These are phyloP conservation scores for Stenodema calcarata DNA, from an alignment of 2,888 invertebrate genomes.

Conservation along the genomic window DNA sequence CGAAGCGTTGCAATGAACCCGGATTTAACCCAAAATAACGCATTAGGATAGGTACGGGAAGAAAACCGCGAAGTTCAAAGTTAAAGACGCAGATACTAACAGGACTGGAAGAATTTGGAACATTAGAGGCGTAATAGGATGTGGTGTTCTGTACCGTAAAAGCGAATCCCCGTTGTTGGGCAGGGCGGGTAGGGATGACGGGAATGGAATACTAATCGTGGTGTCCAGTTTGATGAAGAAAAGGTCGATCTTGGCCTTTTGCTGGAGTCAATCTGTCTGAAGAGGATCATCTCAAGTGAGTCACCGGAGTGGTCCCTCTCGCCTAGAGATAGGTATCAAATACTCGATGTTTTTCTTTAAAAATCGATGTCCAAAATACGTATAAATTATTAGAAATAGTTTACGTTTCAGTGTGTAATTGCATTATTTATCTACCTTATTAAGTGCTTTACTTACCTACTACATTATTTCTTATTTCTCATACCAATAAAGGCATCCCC, in stretches of 20 bases:
- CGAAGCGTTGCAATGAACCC: background rate
- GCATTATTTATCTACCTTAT: too few species aligned
- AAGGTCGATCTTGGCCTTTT: background rate
- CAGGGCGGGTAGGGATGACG: background rate
- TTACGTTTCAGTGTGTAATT: too few species aligned
- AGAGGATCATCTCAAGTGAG: background rate
- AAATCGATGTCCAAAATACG: too few species aligned
- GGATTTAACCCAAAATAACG: background rate
- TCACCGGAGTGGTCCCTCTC: too few species aligned
- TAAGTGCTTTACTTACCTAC: too few species aligned
- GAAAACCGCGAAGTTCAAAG: background rate
- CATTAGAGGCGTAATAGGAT: constrained; percentile 30
- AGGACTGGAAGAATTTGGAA: background rate
- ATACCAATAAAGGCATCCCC: too few species aligned
- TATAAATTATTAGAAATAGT: too few species aligned
- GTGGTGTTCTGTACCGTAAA: constrained; percentile 43
- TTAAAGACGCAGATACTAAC: background rate
- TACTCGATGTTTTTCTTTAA: too few species aligned
- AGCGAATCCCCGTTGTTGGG: background rate
- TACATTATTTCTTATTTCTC: too few species aligned
- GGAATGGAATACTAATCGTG: constrained; percentile 12
- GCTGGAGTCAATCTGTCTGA: background rate
- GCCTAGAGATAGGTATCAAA: too few species aligned
- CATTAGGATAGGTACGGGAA: background rate
- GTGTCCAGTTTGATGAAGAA: background rate